Evolutionary conservation across 2,113 vertebrate genomes (phyloP).

Genomic region (Ctenomys sociabilis): DNA sequence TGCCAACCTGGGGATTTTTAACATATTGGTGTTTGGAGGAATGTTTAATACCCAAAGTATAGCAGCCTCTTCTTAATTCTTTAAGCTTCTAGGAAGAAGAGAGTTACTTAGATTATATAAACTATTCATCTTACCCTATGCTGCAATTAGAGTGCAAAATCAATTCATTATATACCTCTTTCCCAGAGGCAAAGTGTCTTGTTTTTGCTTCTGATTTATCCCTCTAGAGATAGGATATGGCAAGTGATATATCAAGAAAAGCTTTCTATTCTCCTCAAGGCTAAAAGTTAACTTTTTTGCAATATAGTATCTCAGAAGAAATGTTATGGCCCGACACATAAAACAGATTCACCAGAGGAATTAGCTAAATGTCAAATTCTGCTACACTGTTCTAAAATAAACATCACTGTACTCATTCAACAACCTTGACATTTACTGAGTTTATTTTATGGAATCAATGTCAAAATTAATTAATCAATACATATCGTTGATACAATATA

Average conservation of each 20-base stretch:
- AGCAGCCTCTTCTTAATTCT: not conserved
- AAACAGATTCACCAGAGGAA: not conserved
- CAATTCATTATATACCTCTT: not conserved
- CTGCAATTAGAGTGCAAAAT: not conserved
- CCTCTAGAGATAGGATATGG: not conserved
- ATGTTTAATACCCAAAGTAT: not conserved
- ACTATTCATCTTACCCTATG: not conserved
- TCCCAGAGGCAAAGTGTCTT: not conserved
- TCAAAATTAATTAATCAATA: not conserved
- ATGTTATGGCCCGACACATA: not conserved
- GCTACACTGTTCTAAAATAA: not conserved
- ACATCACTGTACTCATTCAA: not conserved
- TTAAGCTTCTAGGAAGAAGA: not conserved
- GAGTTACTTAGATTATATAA: not conserved
- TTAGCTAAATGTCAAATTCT: not conserved
- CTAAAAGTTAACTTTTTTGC: not conserved
- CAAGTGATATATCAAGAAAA: not conserved
- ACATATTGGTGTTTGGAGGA: not conserved
- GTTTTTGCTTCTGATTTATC: not conserved
- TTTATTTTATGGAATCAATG: not conserved
- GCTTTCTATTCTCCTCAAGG: not conserved
- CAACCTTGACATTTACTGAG: not conserved
- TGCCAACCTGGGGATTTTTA: not conserved
- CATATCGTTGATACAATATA: not conserved
- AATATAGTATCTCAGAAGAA: not conserved